phyloP scores from a whole-genome alignment of 2,113 vertebrate genomes.

The Psammodynastes pulverulentus region DNA sequence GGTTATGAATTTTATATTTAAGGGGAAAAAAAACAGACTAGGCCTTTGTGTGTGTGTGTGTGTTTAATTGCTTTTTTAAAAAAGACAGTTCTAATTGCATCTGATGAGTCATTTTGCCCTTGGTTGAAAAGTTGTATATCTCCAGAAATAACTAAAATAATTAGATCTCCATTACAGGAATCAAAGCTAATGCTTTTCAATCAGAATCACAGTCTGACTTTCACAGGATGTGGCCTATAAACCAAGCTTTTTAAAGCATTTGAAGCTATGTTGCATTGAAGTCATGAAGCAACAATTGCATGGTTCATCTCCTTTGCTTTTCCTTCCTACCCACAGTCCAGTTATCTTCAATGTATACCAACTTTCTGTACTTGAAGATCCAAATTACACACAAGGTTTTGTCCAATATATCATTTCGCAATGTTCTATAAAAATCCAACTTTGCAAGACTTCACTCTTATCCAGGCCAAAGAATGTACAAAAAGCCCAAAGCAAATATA shows the following conservation, averaged over 20 bases:
- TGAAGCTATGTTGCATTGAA: neutral
- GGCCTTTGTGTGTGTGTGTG: slow-evolving; percentile 43
- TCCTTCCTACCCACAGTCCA: neutral
- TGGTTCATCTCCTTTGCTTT: neutral
- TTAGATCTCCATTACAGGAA: slow-evolving; percentile 54
- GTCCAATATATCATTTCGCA: neutral
- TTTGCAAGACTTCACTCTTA: neutral
- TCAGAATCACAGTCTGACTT: slow-evolving; percentile 63
- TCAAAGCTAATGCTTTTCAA: slow-evolving; percentile 69
- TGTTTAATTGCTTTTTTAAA: slow-evolving; percentile 37
- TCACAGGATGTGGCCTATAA: slow-evolving; percentile 65
- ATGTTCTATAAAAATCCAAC: neutral
- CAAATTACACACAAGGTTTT: neutral
- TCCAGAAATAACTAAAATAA: slow-evolving; percentile 42
- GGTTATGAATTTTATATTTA: slow-evolving; percentile 53
- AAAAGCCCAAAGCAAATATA: neutral
- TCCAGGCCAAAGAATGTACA: neutral
- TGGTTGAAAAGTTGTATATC: slow-evolving; percentile 46
- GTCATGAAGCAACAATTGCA: neutral
- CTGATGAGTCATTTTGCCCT: slow-evolving; percentile 60
- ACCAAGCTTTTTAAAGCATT: slow-evolving; percentile 44
- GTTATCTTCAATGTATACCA: neutral
- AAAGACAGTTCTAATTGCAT: slow-evolving; percentile 51
- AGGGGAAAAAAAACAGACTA: neutral
- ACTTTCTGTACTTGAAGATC: neutral